Base-by-base conservation (phyloP, 92 coral and sea anemone genomes). In the Epizoanthus rinbou region DNA sequence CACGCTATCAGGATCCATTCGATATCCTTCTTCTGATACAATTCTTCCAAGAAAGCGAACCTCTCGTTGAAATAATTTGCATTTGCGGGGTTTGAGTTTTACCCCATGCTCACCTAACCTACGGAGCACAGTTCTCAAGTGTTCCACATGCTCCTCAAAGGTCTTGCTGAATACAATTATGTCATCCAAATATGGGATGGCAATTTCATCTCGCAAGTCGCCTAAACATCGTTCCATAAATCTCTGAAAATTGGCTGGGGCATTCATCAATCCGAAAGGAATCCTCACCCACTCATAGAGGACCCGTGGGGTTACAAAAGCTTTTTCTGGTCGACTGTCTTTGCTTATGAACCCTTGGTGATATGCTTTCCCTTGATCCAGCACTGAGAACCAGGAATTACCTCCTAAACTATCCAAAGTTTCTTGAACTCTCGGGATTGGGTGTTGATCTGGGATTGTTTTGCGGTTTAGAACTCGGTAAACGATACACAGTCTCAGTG, bases 381-480 rank as follows among this genome's bases (percentile, higher is more conserved):
- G 60, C 7, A 79, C 73, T 5, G 67, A 64, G 39, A 84, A 88
- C 88, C 91, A 88, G 19, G 85, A 57, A 70, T 76, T 88, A 10
- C 87, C 88, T 28, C 88, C 86, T 9, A 87, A 72, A 25, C 74
- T 87, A 71, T 87, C 91, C 17, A 75, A 56, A 0, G 91, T 87
- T 23, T 75, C 90, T 54, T 87, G 90, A 75, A 82, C 82, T 31
- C 75, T 73, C 22, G 83, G 82, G n/a, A 86, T 86, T 9, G 86
- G 89, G 35, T 80, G 85, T 39, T 86, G 59, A 66, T 86, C 89
- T 15, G 87, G 35, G 15, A 85, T 69, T 17, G 82, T 88, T 59
- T 41, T 79, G 73, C 84, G 76, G 59, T 88, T 88, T 31, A 87
- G 82, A n/a, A 83, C 85, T 56, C 81, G 54, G 59, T 75, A 87